These are phyloP conservation scores for Brachyopa scutellaris DNA, from an alignment of 2,888 invertebrate species.

Conservation along the genomic window DNA sequence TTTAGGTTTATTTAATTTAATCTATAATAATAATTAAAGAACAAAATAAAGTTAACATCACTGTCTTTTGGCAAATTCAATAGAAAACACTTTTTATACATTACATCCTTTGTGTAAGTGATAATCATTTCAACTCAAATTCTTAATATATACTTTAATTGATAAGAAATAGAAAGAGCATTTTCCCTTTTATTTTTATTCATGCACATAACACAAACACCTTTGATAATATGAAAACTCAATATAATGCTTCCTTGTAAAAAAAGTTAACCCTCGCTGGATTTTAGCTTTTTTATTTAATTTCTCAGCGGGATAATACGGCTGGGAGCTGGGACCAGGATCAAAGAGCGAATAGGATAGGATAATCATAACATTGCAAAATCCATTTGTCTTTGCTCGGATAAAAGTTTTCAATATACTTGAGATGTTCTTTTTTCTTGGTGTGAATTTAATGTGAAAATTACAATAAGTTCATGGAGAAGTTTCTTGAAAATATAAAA, in stretches of 20 bases:
- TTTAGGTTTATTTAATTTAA: no score
- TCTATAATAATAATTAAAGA: no score
- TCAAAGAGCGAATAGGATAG: constrained; percentile 33
- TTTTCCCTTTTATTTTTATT: background rate
- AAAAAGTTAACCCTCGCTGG: constrained; percentile 49
- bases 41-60: no score
- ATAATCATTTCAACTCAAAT: no score
- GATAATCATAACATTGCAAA: constrained; percentile 67
- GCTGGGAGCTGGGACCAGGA: constrained; percentile 27
- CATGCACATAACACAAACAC: constrained; percentile 15
- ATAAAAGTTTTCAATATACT: constrained; percentile 71
- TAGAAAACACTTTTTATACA: no score
- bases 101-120: no score
- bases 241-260: constrained; percentile 44
- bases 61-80: no score
- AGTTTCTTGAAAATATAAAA: constrained; percentile 55
- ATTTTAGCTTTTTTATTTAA: constrained; percentile 38
- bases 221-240: constrained; percentile 45
- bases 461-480: constrained; percentile 57
- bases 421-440: constrained; percentile 60
- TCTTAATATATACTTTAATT: no score
- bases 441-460: constrained; percentile 64
- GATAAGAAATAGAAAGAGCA: no score
- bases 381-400: constrained; percentile 67
- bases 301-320: constrained; percentile 40